Base-by-base conservation (phyloP, 2,797 vertebrate genomes). In the Sebastes taczanowskii region DNA sequence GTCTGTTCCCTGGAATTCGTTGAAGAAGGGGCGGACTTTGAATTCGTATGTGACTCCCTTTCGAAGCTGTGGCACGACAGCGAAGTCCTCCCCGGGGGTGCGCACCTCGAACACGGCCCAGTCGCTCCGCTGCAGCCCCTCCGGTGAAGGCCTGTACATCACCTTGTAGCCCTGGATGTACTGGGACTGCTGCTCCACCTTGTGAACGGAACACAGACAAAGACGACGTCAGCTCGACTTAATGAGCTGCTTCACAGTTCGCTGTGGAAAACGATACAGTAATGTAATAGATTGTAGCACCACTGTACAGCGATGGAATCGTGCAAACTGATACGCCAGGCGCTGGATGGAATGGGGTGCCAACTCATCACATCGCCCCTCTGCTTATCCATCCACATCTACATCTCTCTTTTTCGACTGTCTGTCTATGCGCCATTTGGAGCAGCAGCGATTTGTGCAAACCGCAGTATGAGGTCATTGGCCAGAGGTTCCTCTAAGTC, bases 1-100 rank as follows among this genome's bases (percentile, higher is more conserved):
- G 90, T 99, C 99, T n/a, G 98, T 97, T 88, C 99, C 99, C 94
- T 99, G 98, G 95, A 99, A 99, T 89, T 99, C 99, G 56, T 99
- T 98, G 95, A 99, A 99, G 94, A 99, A 99, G 30, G 99, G 98
- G 23, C 97, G 97, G 78, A 98, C 96, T 93, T 99, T 99, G 93
- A 99, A 98, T 93, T 99, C 97, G 0, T 99, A 99, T 82, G 96
- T 97, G 87, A 98, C 94, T 23, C 99, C 99, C 83, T 99, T 99
- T 85, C 95, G 97, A 61, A 99, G 97, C 86, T 98, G 97, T 0
- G 97, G 96, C 85, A 99, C 96, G 3, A 99, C 83, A 1, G 96
- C 95, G 0, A 96, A 98, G 89, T 99, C 97, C 92, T 99, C 98
- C 55, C 95, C 96, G 0, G 97, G 97, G 22, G 97, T 97, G 80